A percentile compares a stretch with the other conserved stretches of the same genome.
phyloP scores from a whole-genome alignment of 2,888 invertebrate genomes.

The Autographa gamma region DNA sequence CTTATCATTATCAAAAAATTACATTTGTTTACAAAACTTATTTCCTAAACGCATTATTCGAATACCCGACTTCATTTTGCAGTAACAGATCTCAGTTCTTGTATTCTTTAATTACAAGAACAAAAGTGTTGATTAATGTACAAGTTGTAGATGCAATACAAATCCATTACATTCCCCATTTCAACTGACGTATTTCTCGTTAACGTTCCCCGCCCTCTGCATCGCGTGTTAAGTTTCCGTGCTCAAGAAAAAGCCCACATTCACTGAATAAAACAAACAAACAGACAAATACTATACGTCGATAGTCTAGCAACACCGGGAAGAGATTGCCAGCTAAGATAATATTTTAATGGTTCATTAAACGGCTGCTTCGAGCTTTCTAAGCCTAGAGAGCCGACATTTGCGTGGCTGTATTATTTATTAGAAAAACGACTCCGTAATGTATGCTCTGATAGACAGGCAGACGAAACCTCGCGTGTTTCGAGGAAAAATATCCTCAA shows the following conservation, averaged over 20 bases:
- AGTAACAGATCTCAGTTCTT: too few relatives aligned
- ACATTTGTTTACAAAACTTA: too few relatives aligned
- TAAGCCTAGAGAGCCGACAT: slow-evolving; percentile 32
- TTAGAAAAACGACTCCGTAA: slow-evolving; percentile 16
- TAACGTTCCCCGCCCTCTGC: background rate
- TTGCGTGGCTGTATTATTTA: slow-evolving; percentile 47
- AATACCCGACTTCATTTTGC: too few relatives aligned
- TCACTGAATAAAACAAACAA: background rate
- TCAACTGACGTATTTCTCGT: background rate
- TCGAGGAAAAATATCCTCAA: slow-evolving; percentile 5
- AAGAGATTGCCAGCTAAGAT: slow-evolving; percentile 47
- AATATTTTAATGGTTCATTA: slow-evolving; percentile 57
- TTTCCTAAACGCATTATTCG: too few relatives aligned
- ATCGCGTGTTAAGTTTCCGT: slow-evolving; percentile 3
- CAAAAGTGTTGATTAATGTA: slow-evolving; percentile 4
- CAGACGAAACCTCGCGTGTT: slow-evolving; percentile 14
- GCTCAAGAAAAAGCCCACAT: background rate
- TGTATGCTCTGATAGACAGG: background rate
- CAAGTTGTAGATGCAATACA: background rate
- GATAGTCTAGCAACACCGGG: slow-evolving; percentile 25
- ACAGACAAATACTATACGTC: slow-evolving; percentile 7
- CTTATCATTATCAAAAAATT: too few relatives aligned
- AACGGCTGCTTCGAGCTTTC: slow-evolving; percentile 40
- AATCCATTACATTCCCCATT: background rate
- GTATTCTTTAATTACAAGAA: background rate